Conservation (phyloP, 2,113 vertebrate species). For the Miniopterus natalensis region DNA sequence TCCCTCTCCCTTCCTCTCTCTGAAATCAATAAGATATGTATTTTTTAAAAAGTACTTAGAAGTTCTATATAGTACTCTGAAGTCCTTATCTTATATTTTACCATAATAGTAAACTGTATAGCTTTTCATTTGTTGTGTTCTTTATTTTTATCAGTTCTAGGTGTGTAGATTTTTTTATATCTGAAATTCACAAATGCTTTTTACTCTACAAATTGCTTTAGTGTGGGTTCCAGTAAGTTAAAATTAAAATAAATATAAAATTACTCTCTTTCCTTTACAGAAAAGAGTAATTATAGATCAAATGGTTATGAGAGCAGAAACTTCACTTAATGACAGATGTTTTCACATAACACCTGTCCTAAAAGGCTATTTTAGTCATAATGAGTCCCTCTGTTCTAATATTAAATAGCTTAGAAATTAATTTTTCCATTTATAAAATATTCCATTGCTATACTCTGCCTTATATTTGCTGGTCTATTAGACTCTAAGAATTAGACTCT, state of each 20-base stretch:
- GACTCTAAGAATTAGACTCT: neutral
- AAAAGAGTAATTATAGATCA: neutral
- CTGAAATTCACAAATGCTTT: conserved; percentile 4
- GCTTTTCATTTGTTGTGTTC: neutral
- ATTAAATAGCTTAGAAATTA: neutral
- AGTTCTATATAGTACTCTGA: neutral
- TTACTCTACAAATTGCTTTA: neutral
- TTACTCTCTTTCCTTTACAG: neutral
- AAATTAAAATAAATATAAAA: conserved; percentile 47
- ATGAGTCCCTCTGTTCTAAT: neutral
- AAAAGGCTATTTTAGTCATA: neutral
- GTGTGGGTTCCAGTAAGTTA: neutral
- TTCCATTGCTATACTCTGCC: neutral
- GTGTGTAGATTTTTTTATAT: conserved; percentile 58
- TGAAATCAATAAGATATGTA: neutral
- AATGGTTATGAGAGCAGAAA: neutral
- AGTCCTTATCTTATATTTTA: neutral
- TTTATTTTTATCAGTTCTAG: conserved; percentile 65
- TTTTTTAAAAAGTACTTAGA: conserved; percentile 1
- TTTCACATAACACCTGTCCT: neutral
- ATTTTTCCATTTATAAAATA: neutral
- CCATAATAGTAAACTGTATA: neutral
- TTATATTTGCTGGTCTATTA: neutral
- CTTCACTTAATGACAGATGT: neutral
- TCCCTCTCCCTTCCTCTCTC: too few species aligned